These are phyloP conservation scores for Danio choprae DNA, from an alignment of 2,797 vertebrate species.

Conservation along the genomic window DNA sequence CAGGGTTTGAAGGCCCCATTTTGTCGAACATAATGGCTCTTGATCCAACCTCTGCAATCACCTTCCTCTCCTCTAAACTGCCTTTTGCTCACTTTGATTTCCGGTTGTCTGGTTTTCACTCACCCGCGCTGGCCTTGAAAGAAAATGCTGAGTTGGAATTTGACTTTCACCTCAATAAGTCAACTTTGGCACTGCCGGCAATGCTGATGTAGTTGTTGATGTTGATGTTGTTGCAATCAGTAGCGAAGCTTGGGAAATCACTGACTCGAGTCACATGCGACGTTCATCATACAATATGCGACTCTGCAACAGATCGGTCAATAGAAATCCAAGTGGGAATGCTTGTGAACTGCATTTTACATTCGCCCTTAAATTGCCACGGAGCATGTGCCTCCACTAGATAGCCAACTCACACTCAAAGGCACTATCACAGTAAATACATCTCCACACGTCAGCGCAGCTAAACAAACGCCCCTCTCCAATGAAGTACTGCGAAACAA, in stretches of 20 bases:
- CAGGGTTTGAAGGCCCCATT: conserved; percentile 54
- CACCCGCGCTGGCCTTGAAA: conserved; percentile 24
- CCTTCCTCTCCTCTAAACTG: conserved; percentile 13
- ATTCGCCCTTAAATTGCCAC: conserved; percentile 41
- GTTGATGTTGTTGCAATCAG: conserved; percentile 34
- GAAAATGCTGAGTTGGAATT: conserved; percentile 39
- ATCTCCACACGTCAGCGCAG: conserved; percentile 41
- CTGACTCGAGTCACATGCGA: conserved; percentile 29
- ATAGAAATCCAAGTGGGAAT: conserved; percentile 44
- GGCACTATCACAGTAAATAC: conserved; percentile 33
- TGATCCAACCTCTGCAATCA: conserved; percentile 62
- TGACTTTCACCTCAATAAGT: conserved; percentile 49
- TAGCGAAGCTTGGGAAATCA: conserved; percentile 27
- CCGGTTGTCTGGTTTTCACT: conserved; percentile 16
- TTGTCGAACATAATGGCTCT: conserved; percentile 58
- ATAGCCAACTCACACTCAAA: conserved; percentile 17
- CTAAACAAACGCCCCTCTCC: conserved; percentile 47
- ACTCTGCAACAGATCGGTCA: conserved; percentile 34
- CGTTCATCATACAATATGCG: conserved; percentile 48
- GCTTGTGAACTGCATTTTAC: conserved; percentile 51
- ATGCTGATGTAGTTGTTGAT: conserved; percentile 13
- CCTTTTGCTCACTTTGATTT: conserved; percentile 52
- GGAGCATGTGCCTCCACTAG: conserved; percentile 50
- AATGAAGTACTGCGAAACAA: conserved; percentile 54
- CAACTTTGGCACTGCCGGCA: conserved; percentile 31